Evolutionary conservation across 2,797 vertebrate genomes (phyloP), one percentile per base, ranked within the genome.

Genomic region (Argyrosomus regius): DNA sequence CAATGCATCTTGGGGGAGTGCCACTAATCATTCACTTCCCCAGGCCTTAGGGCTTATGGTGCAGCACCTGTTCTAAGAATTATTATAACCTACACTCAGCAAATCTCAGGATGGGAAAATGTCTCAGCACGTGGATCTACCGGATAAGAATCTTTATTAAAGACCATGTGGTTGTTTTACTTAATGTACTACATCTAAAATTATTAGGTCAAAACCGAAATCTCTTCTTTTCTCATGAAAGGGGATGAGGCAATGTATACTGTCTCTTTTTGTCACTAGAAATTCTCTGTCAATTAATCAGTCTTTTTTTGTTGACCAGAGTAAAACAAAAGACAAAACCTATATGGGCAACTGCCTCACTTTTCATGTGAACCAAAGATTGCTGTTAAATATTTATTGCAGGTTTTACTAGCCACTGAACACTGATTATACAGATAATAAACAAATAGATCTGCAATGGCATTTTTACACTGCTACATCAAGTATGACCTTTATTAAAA

Each of bases 1-100:
- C 89, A 82, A 91, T 88, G 88, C 92, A 94, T 93, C 91, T 91
- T 91, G 88, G 92, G 93, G 91, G 86, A 92, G 86, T 80, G 90
- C 86, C 90, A 90, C 93, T 94, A 94, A 94, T 94, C 93, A 93
- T 90, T 90, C 85, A 86, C 92, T 89, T 93, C 88, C 82, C 79
- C 61, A 52, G 84, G 91, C 91, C 90, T 89, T 70, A 76, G 88
- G 88, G 88, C 88, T 91, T 87, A 81, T 43, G 82, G 90, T 79
- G 86, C 82, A 88, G 89, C 93, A 92, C 91, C 92, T 93, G 93
- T 89, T 91, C 77, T 69, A 87, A 90, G 84, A 92, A 92, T 91
- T 89, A 94, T 91, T 89, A 92, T 87, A 83, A 92, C 82, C 87
- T 80, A 80, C 61, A 78, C 81, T 85, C 87, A 86, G 89, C 73